Percentiles rank a stretch among this genome's conserved stretches.
Conservation (phyloP, 2,113 vertebrate species). For the Sitta europaea region DNA sequence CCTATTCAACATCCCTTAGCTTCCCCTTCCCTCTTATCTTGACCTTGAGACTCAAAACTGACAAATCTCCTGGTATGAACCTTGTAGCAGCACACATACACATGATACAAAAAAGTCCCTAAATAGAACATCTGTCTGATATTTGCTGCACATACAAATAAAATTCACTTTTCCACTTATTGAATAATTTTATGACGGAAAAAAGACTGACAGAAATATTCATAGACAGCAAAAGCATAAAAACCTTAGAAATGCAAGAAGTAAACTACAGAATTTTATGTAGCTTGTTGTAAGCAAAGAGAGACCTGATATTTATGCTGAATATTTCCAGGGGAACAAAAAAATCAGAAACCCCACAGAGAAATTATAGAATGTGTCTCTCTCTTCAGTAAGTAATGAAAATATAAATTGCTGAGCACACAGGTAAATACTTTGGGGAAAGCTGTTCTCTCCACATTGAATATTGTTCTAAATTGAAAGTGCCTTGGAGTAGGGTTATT, state of each 20-base stretch:
- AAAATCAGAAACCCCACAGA: background rate
- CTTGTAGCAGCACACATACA: background rate
- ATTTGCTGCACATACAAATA: background rate
- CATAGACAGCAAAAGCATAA: background rate
- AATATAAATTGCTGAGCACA: background rate
- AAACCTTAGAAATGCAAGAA: background rate
- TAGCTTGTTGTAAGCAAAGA: background rate
- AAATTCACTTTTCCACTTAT: background rate
- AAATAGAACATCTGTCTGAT: background rate
- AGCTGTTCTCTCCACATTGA: background rate
- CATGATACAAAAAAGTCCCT: background rate
- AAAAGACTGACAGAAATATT: background rate
- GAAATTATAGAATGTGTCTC: background rate
- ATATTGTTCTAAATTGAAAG: background rate
- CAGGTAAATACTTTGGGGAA: background rate
- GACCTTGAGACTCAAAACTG: background rate
- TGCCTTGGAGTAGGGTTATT: background rate
- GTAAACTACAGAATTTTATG: background rate
- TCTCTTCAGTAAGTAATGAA: background rate
- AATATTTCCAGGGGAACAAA: background rate
- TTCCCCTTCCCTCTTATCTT: background rate
- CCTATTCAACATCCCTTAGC: background rate
- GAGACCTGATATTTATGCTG: background rate
- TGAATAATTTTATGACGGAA: background rate
- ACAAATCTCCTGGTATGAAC: background rate